phyloP scores from a whole-genome alignment of 2,888 invertebrate species.

The Tanytarsus gracilentus region DNA sequence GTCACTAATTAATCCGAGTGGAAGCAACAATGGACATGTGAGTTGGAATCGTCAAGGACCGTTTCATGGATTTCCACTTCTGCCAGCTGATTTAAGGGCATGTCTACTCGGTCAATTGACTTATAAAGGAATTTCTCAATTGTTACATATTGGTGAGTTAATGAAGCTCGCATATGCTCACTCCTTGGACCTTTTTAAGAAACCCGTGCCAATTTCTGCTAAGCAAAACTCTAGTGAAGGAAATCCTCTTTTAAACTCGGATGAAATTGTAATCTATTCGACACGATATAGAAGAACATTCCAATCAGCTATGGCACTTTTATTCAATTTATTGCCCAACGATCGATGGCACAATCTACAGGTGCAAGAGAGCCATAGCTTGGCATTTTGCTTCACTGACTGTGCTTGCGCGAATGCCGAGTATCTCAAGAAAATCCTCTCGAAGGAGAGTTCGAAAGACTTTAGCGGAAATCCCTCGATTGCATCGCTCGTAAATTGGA shows the following conservation, averaged over 20 bases:
- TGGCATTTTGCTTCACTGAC: constrained; percentile 76
- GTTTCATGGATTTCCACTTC: constrained; percentile 73
- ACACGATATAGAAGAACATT: constrained; percentile 83
- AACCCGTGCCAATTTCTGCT: constrained; percentile 35
- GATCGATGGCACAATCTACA: constrained; percentile 57
- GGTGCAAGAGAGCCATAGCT: constrained; percentile 67
- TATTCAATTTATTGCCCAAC: constrained; percentile 60
- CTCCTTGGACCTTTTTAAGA: constrained; percentile 38
- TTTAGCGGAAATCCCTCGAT: constrained; percentile 67
- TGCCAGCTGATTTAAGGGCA: constrained; percentile 56
- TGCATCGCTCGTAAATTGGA: constrained; percentile 55
- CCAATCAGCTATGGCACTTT: constrained; percentile 76
- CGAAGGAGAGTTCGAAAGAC: constrained; percentile 52
- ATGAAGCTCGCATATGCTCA: constrained; percentile 52
- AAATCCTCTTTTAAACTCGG: constrained; percentile 37
- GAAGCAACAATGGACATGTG: constrained; percentile 45
- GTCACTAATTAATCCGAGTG: constrained; percentile 31
- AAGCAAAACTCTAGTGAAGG: constrained; percentile 33
- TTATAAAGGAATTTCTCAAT: constrained; percentile 65
- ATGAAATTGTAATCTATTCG: constrained; percentile 62
- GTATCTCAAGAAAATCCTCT: constrained; percentile 44
- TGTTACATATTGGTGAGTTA: constrained; percentile 66
- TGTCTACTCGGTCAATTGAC: constrained; percentile 85
- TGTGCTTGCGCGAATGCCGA: constrained; percentile 62
- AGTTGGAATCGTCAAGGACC: constrained; percentile 71